Conservation (phyloP, 2,888 invertebrate genomes). For the Osmoderma eremita region DNA sequence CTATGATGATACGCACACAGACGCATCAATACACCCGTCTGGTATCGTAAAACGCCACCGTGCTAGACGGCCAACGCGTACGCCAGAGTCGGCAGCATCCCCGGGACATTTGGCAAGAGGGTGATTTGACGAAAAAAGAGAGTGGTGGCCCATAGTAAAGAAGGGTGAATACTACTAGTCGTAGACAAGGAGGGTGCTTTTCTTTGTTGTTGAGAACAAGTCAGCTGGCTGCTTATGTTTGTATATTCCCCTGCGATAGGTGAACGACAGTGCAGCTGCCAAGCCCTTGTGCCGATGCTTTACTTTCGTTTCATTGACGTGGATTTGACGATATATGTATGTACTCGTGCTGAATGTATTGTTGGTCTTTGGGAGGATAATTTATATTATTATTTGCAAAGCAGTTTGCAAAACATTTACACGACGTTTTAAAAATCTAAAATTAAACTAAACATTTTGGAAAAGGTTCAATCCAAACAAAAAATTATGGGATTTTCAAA, state of each 20-base stretch:
- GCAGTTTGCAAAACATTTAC: not conserved
- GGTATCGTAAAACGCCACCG: conserved; percentile 11
- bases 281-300: conserved; percentile 42
- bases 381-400: not conserved
- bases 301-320: conserved; percentile 34
- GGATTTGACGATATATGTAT: conserved; percentile 9
- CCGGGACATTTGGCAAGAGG: conserved; percentile 44
- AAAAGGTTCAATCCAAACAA: too few species aligned
- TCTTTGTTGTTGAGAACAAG: conserved; percentile 64
- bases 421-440: too few species aligned
- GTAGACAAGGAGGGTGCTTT: conserved; percentile 58
- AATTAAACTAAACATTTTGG: too few species aligned
- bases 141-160: conserved; percentile 50
- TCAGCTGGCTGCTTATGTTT: conserved; percentile 61
- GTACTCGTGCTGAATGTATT: not conserved
- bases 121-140: conserved; percentile 50
- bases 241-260: conserved; percentile 45
- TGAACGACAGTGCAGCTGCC: conserved; percentile 53
- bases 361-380: not conserved
- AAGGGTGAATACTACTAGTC: conserved; percentile 53
- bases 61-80: conserved; percentile 12
- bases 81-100: conserved; percentile 37
- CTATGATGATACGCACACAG: conserved; percentile 35
- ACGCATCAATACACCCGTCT: conserved; percentile 17
- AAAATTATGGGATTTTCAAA: too few species aligned